Conservation (phyloP, 2,113 vertebrate genomes). For the Apteryx owenii region DNA sequence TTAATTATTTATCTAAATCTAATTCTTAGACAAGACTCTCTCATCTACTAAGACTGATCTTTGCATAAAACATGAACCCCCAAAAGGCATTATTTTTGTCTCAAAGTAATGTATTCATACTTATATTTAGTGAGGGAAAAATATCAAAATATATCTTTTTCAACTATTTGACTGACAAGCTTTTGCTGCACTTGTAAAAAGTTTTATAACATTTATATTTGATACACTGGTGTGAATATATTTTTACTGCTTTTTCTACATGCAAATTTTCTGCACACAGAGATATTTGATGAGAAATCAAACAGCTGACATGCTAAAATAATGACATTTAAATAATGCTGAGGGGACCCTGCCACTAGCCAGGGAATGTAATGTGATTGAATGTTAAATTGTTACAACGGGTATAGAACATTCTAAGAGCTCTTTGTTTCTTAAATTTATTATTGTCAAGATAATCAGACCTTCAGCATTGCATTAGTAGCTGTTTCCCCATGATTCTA, state of each 20-base stretch:
- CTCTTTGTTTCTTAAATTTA: not conserved
- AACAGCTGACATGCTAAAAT: not conserved
- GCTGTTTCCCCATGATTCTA: not conserved
- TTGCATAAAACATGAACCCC: conserved; percentile 51
- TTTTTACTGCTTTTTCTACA: not conserved
- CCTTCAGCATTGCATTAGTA: not conserved
- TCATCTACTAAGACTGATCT: conserved; percentile 4
- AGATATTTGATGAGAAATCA: not conserved
- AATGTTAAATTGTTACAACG: not conserved
- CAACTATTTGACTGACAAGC: conserved; percentile 46
- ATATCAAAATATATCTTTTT: conserved; percentile 40
- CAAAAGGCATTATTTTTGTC: conserved; percentile 47
- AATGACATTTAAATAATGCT: not conserved
- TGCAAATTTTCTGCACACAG: not conserved
- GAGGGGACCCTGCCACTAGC: not conserved
- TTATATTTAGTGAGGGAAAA: conserved; percentile 4
- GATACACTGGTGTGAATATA: not conserved
- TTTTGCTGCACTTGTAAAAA: conserved; percentile 51
- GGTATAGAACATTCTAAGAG: not conserved
- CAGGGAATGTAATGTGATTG: not conserved
- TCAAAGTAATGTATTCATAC: conserved; percentile 28
- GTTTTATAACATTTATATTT: conserved; percentile 39
- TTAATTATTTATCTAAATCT: not conserved
- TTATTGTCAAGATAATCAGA: not conserved
- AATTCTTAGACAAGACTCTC: not conserved